These are phyloP conservation scores for Ramphastos sulfuratus DNA, from an alignment of 2,113 vertebrate species.

Conservation along the genomic window DNA sequence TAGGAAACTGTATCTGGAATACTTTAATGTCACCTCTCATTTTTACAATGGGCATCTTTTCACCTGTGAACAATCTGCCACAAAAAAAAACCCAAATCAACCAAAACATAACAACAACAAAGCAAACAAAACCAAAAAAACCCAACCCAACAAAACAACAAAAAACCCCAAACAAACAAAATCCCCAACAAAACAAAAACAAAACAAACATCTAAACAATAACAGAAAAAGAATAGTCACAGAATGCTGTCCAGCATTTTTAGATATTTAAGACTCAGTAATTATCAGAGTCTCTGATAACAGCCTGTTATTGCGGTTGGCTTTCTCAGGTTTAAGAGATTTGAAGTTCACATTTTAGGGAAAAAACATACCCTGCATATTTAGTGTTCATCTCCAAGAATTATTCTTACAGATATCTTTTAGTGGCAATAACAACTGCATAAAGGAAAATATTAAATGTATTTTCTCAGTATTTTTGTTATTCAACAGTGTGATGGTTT, in stretches of 20 bases:
- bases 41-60: background rate
- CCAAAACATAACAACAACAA: too few species aligned
- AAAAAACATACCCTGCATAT: background rate
- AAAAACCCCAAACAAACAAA: too few species aligned
- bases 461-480: background rate
- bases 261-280: background rate
- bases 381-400: background rate
- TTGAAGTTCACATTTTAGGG: fast-evolving
- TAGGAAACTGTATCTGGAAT: background rate
- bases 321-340: background rate
- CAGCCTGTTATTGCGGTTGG: fast-evolving
- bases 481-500: background rate
- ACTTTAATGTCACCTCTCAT: background rate
- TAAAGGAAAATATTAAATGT: background rate
- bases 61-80: background rate
- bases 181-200: too few species aligned
- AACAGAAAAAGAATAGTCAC: too few species aligned
- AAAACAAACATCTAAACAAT: too few species aligned
- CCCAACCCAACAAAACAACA: too few species aligned
- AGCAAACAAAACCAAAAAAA: too few species aligned
- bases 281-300: fast-evolving
- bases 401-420: background rate
- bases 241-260: fast-evolving
- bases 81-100: too few species aligned
- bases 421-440: background rate